Conservation (phyloP, 2,113 vertebrate species). For the Muntiacus muntjak region DNA sequence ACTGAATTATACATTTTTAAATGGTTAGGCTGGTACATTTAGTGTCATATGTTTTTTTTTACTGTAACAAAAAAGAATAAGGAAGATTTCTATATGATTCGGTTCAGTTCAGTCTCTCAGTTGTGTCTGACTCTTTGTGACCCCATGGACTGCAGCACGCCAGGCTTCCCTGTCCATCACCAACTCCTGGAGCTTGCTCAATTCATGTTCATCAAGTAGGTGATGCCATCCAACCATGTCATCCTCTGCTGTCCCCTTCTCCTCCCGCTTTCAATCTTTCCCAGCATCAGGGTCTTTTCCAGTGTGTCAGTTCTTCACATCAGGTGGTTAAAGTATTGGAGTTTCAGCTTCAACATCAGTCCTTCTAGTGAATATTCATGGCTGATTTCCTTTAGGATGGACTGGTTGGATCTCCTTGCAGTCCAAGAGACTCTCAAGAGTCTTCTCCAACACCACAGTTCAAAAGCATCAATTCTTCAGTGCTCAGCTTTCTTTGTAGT, state of each 20-base stretch:
- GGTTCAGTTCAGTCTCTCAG: background rate
- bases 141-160: background rate
- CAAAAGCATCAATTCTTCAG: background rate
- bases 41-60: background rate
- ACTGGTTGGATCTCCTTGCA: background rate
- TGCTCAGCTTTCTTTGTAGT: background rate
- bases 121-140: background rate
- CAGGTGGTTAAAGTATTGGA: background rate
- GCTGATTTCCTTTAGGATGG: background rate
- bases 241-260: background rate
- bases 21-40: background rate
- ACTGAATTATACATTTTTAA: background rate
- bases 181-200: background rate
- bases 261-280: background rate
- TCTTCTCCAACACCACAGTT: background rate
- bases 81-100: background rate
- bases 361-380: background rate
- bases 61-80: background rate
- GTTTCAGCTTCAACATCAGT: background rate
- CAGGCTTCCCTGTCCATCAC: background rate
- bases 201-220: background rate
- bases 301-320: background rate
- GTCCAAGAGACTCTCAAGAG: background rate
- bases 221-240: background rate
- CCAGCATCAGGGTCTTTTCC: background rate